Evolutionary conservation across 2,888 invertebrate species (phyloP), one percentile per base, ranked within the genome.

Genomic region (Tetranychus truncatus): DNA sequence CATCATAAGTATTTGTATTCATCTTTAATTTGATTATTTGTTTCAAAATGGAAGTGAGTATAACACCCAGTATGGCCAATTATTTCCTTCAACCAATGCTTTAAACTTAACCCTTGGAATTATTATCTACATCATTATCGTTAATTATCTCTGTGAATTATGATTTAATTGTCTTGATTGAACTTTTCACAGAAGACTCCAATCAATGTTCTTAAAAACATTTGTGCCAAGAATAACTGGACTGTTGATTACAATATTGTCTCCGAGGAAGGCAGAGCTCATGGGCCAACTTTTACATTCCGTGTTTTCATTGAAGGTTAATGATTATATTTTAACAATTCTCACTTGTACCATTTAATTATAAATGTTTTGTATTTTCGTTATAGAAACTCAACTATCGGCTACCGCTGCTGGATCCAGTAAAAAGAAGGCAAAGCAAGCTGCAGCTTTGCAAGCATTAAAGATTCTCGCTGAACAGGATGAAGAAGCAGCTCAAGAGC

Each of bases 361-460:
- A 76, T 46, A 1, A 18, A 66, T 67, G 24, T 18, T 78, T 79
- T 11, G 75, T 78, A 24, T 71, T 84, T 85, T 93, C 92, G 74
- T 91, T 91, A 46, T 46, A 46, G 55, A 55, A 55, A 55, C 55
- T 9, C 11, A 86, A 93, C 9, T 15, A 15, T 55, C 55, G 3
- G 55, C 55, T 6, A 9, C 7, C 0, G 55, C 92, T 55, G 90
- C 91, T 78, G 96, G 96, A 0, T 88, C 94, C 75, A 95, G 94
- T 18, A 96, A 96, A 83, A 96, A 96, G 83, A 95, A 95, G 83
- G 96, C 96, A 0, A 96, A 96, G 81, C 96, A 96, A 83, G 89
- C 92, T 11, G 95, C 96, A 24, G 96, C 96, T 0, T 21, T 46
- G 1, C 11, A 34, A 8, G 73, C 73, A 9, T 6, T 73, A 66